Percentiles rank a stretch among this genome's conserved stretches.
Conservation (phyloP, 1,140 invertebrate species). For the Adelges cooleyi region DNA sequence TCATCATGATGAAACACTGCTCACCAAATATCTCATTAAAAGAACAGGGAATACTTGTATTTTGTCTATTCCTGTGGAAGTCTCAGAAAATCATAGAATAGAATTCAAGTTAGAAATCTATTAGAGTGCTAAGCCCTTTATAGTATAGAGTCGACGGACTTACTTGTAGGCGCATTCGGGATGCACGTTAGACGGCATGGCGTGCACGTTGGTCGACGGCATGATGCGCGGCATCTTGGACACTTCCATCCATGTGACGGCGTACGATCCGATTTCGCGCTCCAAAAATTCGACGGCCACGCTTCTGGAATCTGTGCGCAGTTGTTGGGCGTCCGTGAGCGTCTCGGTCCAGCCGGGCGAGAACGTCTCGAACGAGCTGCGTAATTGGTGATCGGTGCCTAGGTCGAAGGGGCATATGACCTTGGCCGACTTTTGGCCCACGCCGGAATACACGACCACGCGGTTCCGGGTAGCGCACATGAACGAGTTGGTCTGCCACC, state of each 20-base stretch:
- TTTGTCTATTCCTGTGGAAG: too few relatives aligned
- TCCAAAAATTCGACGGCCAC: constrained; percentile 58
- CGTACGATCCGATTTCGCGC: constrained; percentile 49
- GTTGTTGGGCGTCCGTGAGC: constrained; percentile 30
- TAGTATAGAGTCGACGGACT: too few relatives aligned
- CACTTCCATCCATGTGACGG: constrained; percentile 65
- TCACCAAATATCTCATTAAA: too few relatives aligned
- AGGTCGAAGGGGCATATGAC: constrained; percentile 51
- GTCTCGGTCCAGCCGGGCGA: constrained; percentile 56
- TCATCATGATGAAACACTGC: too few relatives aligned
- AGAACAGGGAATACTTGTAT: too few relatives aligned
- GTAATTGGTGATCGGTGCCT: constrained; percentile 32
- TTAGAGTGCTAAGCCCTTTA: too few relatives aligned
- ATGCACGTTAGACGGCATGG: constrained; percentile 36
- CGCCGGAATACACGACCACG: constrained; percentile 56
- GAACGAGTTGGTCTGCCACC: constrained; percentile 33
- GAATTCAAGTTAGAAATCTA: too few relatives aligned
- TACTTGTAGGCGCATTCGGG: constrained; percentile 60
- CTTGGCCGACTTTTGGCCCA: constrained; percentile 41
- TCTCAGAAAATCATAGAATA: too few relatives aligned
- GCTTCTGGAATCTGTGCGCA: constrained; percentile 41
- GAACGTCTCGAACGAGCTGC: constrained; percentile 48
- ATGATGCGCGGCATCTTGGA: constrained; percentile 53
- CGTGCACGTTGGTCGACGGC: constrained; percentile 46
- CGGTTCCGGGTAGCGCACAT: constrained; percentile 58